Conservation (phyloP, 2,113 vertebrate genomes). For the Nannobrachium achirus region DNA sequence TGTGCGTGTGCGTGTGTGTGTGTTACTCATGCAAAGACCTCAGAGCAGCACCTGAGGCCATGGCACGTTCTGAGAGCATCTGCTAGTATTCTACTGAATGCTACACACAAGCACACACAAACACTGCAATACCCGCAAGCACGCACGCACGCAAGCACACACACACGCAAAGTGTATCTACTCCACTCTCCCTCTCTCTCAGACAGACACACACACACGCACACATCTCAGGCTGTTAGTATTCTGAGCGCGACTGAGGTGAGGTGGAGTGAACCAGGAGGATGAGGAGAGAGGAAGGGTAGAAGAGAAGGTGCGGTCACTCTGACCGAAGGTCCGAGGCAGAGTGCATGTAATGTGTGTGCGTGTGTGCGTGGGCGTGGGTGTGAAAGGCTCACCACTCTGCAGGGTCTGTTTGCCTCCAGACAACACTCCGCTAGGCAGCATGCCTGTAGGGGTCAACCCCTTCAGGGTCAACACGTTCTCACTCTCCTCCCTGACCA, state of each 20-base stretch:
- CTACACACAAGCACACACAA: constrained; percentile 44
- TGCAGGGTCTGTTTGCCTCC: constrained; percentile 86
- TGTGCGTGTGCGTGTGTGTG: no score
- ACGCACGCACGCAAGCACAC: constrained; percentile 8
- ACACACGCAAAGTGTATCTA: constrained; percentile 6
- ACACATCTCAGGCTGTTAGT: constrained; percentile 63
- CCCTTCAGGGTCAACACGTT: constrained; percentile 86
- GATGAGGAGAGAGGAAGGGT: constrained; percentile 46
- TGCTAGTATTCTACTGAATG: constrained; percentile 51
- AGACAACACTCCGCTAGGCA: constrained; percentile 84
- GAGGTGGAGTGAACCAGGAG: constrained; percentile 53
- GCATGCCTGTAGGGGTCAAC: constrained; percentile 84
- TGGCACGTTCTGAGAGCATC: constrained; percentile 37
- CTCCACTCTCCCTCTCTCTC: constrained; percentile 1
- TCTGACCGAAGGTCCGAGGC: constrained; percentile 34
- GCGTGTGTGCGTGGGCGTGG: constrained; percentile 13
- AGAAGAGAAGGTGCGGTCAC: constrained; percentile 21
- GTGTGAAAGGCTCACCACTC: constrained; percentile 75
- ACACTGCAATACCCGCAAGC: background rate
- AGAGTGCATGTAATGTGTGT: constrained; percentile 34
- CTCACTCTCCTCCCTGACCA: constrained; percentile 84
- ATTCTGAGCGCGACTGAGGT: constrained; percentile 51
- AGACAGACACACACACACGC: constrained; percentile 7
- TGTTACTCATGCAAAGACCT: constrained; percentile 45
- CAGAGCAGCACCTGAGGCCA: constrained; percentile 43